Conservation (phyloP, 2,797 vertebrate species). For the Pelobates cultripes region DNA sequence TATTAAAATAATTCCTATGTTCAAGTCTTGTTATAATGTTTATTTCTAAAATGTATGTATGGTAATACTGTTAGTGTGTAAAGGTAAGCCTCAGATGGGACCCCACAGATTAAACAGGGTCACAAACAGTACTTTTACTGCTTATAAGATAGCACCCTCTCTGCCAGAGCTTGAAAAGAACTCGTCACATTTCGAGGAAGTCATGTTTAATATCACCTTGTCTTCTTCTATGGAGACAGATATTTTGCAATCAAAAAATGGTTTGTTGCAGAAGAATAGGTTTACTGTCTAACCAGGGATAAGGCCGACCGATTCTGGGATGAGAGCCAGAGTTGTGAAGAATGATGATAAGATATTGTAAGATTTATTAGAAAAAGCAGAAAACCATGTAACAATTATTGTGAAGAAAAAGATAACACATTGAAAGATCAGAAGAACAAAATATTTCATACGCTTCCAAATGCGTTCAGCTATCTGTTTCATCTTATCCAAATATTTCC, state of each 20-base stretch:
- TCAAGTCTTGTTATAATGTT: too few species aligned
- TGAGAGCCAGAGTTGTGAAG: constrained; percentile 28
- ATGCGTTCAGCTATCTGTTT: constrained; percentile 20
- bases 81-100: too few species aligned
- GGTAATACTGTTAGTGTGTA: too few species aligned
- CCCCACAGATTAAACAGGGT: too few species aligned
- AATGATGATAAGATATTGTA: constrained; percentile 38
- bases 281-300: constrained; percentile 18
- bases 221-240: constrained; percentile 3
- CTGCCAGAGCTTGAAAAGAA: too few species aligned
- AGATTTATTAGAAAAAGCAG: constrained; percentile 39
- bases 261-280: constrained; percentile 8
- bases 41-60: too few species aligned
- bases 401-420: constrained; percentile 34
- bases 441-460: constrained; percentile 6
- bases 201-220: background rate
- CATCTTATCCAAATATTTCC: too few species aligned
- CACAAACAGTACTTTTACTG: too few species aligned
- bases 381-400: constrained; percentile 41
- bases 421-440: constrained; percentile 20
- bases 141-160: too few species aligned
- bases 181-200: too few species aligned
- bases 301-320: constrained; percentile 35
- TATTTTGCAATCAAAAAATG: background rate
- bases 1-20: too few species aligned